Conservation (phyloP, 92 coral and sea anemone genomes). For the Zoanthus sansibaricus region DNA sequence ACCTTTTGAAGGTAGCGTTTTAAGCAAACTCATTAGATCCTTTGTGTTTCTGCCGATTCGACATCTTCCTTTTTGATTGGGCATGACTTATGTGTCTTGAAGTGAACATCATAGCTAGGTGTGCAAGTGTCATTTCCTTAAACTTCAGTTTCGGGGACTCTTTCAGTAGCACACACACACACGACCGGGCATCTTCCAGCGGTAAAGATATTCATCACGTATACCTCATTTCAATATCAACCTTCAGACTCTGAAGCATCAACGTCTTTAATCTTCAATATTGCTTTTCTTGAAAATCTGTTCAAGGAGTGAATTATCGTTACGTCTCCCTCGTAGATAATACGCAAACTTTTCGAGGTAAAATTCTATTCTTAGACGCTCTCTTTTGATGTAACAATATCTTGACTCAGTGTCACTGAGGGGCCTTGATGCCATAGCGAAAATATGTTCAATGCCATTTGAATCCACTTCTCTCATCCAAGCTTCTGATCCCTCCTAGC, state of each 20-base stretch:
- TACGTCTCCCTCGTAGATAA: background rate
- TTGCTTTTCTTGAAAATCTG: too few relatives aligned
- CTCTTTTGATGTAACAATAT: conserved; percentile 52
- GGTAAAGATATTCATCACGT: too few relatives aligned
- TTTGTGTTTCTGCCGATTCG: conserved; percentile 2
- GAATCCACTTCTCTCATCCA: conserved; percentile 57
- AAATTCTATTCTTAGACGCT: background rate
- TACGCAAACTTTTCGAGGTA: background rate
- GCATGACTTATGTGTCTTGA: background rate
- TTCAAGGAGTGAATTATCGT: too few relatives aligned
- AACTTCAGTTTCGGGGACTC: too few relatives aligned
- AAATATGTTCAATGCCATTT: conserved; percentile 30
- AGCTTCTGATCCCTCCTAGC: conserved; percentile 57
- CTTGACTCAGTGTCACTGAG: conserved; percentile 55
- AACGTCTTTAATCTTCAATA: background rate
- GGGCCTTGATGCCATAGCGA: conserved; percentile 61
- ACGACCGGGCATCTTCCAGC: too few relatives aligned
- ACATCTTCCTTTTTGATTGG: background rate
- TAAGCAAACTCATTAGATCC: background rate
- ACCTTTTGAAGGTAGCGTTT: background rate
- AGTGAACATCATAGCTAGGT: background rate
- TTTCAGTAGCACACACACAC: background rate
- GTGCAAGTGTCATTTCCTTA: background rate
- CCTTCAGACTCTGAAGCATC: conserved; percentile 33
- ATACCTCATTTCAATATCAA: conserved; percentile 14